phyloP scores from a whole-genome alignment of 2,888 invertebrate species.

The Polymixis flavicincta region DNA sequence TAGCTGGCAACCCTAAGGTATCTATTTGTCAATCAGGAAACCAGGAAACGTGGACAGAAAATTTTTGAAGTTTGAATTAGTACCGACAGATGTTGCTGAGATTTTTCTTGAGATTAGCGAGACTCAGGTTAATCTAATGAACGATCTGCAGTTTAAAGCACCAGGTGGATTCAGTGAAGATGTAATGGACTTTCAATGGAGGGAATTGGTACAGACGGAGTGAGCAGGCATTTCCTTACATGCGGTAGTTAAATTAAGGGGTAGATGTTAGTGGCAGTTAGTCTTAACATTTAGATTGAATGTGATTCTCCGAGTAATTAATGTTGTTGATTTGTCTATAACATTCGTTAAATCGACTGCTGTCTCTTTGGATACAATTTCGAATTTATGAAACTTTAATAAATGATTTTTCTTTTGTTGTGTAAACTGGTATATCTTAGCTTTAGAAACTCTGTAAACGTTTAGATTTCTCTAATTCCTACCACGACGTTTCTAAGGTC shows the following conservation, averaged over 20 bases:
- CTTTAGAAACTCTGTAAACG: not conserved
- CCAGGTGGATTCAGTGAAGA: constrained; percentile 57
- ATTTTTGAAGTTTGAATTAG: constrained; percentile 61
- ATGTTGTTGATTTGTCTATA: not conserved
- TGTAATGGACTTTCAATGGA: constrained; percentile 53
- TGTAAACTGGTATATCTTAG: no score
- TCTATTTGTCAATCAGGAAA: constrained; percentile 57
- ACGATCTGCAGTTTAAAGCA: constrained; percentile 39
- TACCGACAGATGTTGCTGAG: constrained; percentile 54
- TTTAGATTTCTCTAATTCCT: not conserved
- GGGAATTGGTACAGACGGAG: constrained; percentile 18
- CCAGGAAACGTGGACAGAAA: constrained; percentile 56
- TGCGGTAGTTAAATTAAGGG: constrained; percentile 16
- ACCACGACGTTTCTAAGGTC: not conserved
- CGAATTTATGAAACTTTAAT: no score
- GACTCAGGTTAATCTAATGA: constrained; percentile 47
- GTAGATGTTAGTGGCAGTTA: not conserved
- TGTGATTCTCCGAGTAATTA: constrained; percentile 8
- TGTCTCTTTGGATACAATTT: not conserved
- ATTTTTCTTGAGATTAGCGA: constrained; percentile 52
- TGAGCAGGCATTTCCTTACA: constrained; percentile 42
- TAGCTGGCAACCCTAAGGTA: constrained; percentile 39
- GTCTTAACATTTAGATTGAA: constrained; percentile 11
- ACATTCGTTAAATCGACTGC: not conserved
- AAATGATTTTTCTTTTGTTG: no score